Conservation (phyloP, 2,797 vertebrate genomes). For the Adelosebastes latens region DNA sequence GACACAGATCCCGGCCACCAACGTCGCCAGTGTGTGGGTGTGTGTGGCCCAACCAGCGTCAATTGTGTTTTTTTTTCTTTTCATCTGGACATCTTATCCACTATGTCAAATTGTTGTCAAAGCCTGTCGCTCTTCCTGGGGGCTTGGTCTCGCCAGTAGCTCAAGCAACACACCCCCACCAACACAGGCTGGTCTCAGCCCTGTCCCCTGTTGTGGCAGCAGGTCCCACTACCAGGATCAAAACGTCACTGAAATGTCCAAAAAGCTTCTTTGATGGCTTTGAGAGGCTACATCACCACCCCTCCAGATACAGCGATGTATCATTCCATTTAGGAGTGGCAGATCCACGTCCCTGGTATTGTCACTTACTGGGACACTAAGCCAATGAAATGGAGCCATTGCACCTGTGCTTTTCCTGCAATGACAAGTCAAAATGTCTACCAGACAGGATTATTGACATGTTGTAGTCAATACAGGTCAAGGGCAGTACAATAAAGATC, state of each 20-base stretch:
- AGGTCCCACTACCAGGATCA: not conserved
- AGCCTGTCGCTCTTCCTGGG: not conserved
- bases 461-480: not conserved
- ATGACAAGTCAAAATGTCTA: not conserved
- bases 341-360: not conserved
- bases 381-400: not conserved
- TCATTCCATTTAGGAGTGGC: not conserved
- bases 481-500: not conserved
- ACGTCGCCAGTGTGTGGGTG: fast-evolving
- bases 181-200: no score
- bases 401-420: not conserved
- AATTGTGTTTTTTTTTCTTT: no score
- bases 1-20: no score
- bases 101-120: not conserved
- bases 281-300: not conserved
- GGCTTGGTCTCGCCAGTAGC: not conserved
- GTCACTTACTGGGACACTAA: not conserved
- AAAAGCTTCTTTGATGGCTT: not conserved
- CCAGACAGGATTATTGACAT: not conserved
- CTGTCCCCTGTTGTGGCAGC: no score
- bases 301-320: not conserved
- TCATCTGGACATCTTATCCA: no score
- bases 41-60: no score
- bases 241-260: not conserved
- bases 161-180: not conserved